A percentile compares a stretch with the other conserved stretches of the same genome.
Conservation (phyloP, 2,113 vertebrate genomes). For the Platysternon megacephalum region DNA sequence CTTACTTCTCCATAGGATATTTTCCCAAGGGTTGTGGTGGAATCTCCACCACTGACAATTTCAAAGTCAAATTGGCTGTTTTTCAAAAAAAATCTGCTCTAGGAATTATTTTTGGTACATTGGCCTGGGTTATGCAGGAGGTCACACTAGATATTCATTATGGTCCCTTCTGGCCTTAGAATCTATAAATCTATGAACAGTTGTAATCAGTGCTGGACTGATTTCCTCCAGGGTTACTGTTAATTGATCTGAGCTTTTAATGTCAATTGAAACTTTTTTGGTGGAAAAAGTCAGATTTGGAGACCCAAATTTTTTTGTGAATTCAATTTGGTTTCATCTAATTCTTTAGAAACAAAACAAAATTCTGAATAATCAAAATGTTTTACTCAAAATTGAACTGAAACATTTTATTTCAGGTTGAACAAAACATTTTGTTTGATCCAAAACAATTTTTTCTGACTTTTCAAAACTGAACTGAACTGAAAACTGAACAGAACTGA, state of each 20-base stretch:
- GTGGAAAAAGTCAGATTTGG: background rate
- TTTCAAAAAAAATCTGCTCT: background rate
- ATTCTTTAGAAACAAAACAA: background rate
- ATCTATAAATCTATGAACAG: background rate
- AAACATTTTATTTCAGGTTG: background rate
- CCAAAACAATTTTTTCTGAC: background rate
- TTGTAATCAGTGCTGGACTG: background rate
- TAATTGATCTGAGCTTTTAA: background rate
- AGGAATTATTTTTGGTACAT: background rate
- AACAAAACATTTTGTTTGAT: background rate
- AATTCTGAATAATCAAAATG: background rate
- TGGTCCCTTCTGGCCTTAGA: background rate
- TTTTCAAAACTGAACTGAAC: too few relatives aligned
- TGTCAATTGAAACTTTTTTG: background rate
- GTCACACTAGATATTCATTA: background rate
- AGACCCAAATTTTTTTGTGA: background rate
- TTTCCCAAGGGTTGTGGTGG: background rate
- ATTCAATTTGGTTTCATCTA: background rate
- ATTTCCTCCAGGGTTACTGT: background rate
- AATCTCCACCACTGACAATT: background rate
- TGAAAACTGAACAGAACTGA: too few relatives aligned
- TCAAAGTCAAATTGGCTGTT: background rate
- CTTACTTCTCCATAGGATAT: background rate
- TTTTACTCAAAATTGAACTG: background rate
- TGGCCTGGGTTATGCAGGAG: background rate